Evolutionary conservation across 1,140 invertebrate genomes (phyloP).

Genomic region (Ostrea edulis): DNA sequence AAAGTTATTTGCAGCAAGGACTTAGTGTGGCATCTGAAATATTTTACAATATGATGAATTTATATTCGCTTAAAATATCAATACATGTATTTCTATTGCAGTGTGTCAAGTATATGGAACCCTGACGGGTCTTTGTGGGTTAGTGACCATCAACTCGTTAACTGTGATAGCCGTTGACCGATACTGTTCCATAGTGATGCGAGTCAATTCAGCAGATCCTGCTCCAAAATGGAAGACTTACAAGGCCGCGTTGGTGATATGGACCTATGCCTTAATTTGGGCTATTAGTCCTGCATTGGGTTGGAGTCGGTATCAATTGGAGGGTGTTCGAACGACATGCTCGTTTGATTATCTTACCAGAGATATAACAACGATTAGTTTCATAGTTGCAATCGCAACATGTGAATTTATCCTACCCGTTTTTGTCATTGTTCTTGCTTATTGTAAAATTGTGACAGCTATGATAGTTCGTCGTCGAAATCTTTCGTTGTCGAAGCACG

Average conservation of each 20-base stretch:
- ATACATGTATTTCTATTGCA: slow-evolving; percentile 45
- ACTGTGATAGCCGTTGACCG: slow-evolving; percentile 62
- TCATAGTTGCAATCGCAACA: slow-evolving; percentile 53
- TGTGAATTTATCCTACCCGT: slow-evolving; percentile 58
- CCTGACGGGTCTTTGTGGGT: slow-evolving; percentile 50
- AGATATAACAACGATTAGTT: slow-evolving; percentile 42
- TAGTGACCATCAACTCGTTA: slow-evolving; percentile 60
- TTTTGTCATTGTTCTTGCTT: slow-evolving; percentile 57
- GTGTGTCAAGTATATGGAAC: slow-evolving; percentile 58
- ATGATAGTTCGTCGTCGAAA: slow-evolving; percentile 51
- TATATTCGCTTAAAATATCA: too few relatives aligned
- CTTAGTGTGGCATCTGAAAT: too few relatives aligned
- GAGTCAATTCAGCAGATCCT: slow-evolving; percentile 4
- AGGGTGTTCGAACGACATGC: slow-evolving; percentile 61
- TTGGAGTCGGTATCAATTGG: slow-evolving; percentile 61
- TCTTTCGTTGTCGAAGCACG: slow-evolving; percentile 28
- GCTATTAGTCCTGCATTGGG: slow-evolving; percentile 58
- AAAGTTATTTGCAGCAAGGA: too few relatives aligned
- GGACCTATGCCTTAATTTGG: slow-evolving; percentile 61
- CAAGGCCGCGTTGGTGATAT: slow-evolving; percentile 42
- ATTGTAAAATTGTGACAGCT: slow-evolving; percentile 51
- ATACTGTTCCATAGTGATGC: slow-evolving; percentile 68
- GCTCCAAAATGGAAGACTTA: slow-evolving; percentile 17
- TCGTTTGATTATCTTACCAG: slow-evolving; percentile 81
- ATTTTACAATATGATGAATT: too few relatives aligned